Percentiles rank a stretch among this genome's conserved stretches.
phyloP scores from a whole-genome alignment of 2,888 invertebrate species.

The Seladonia tumulorum region DNA sequence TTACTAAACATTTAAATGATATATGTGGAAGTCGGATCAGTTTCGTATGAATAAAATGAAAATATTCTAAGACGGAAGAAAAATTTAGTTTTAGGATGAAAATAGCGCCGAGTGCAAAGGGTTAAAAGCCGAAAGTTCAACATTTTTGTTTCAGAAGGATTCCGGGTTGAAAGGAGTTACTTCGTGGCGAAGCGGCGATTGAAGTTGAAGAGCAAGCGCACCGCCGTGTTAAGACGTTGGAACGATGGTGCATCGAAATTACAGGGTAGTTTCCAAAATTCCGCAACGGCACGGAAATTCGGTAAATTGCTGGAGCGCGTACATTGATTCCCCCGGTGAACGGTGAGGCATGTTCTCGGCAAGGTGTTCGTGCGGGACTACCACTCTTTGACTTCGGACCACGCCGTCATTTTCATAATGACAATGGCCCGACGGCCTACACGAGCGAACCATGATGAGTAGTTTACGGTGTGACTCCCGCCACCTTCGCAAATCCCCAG shows the following conservation, averaged over 20 bases:
- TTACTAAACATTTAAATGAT: no score
- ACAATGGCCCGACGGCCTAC: constrained; percentile 73
- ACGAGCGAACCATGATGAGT: constrained; percentile 71
- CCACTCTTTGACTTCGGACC: constrained; percentile 64
- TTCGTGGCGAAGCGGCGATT: neutral
- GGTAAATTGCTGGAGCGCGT: constrained; percentile 15
- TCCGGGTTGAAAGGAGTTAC: neutral
- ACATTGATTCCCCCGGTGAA: constrained; percentile 17
- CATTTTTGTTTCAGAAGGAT: neutral
- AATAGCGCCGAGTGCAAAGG: no score
- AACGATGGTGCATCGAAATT: neutral
- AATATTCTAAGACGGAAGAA: no score
- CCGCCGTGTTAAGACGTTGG: neutral
- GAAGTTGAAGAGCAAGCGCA: neutral
- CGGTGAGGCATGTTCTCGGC: constrained; percentile 28
- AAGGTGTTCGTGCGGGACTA: constrained; percentile 62
- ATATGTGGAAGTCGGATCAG: no score
- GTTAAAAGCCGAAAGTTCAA: neutral
- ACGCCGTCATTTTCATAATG: constrained; percentile 76
- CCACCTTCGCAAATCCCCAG: constrained; percentile 74
- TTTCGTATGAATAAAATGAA: no score
- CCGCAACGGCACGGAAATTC: neutral
- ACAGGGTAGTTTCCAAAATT: constrained; percentile 9
- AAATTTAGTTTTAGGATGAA: no score
- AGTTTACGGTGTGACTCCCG: constrained; percentile 70